These are phyloP conservation scores for Alcedo atthis DNA, from an alignment of 2,797 vertebrate species.

Conservation along the genomic window DNA sequence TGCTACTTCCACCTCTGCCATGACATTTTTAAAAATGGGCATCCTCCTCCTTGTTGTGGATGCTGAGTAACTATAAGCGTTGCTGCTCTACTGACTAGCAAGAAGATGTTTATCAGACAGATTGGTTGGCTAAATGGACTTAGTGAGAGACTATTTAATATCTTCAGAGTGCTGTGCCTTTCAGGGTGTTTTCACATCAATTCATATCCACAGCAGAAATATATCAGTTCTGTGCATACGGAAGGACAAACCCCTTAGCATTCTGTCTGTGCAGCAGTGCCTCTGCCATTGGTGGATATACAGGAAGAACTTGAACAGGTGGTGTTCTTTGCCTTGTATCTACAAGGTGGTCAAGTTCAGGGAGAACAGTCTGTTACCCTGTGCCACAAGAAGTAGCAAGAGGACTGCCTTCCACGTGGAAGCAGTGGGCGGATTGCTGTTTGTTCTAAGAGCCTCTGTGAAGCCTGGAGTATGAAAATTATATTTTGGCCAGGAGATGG, in stretches of 20 bases:
- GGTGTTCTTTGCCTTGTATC: constrained; percentile 7
- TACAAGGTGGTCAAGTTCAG: neutral
- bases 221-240: neutral
- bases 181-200: neutral
- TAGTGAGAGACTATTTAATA: neutral
- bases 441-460: neutral
- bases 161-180: neutral
- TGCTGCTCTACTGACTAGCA: neutral
- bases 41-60: neutral
- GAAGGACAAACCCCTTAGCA: neutral
- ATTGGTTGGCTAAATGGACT: neutral
- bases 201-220: constrained; percentile 21
- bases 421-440: neutral
- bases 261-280: neutral
- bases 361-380: neutral
- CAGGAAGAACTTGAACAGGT: neutral
- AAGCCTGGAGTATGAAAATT: constrained; percentile 4
- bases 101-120: neutral
- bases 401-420: neutral
- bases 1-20: neutral
- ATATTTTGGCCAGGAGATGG: neutral
- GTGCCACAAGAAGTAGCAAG: neutral
- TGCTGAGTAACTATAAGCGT: neutral
- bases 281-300: neutral
- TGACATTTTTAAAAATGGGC: neutral